These are phyloP conservation scores for Anthophora plumipes DNA, from an alignment of 2,888 invertebrate genomes.

Conservation along the genomic window DNA sequence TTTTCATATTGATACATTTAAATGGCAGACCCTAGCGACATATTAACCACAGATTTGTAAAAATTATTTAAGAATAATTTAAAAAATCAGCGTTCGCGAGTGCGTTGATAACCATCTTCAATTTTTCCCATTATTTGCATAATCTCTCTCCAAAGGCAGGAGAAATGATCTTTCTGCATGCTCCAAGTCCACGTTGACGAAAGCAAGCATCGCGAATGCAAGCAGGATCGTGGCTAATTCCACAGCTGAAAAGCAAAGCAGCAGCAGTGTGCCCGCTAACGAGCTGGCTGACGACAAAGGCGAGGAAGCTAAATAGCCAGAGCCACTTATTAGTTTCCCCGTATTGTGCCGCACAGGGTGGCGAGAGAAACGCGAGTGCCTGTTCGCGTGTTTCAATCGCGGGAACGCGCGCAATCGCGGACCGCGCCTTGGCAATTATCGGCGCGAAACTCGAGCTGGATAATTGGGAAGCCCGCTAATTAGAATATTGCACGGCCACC, in stretches of 20 bases:
- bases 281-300: conserved; percentile 36
- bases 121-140: not conserved
- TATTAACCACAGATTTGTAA: too few species aligned
- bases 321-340: conserved; percentile 43
- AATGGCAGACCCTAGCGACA: too few species aligned
- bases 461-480: conserved; percentile 81
- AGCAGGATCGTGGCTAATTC: conserved; percentile 1
- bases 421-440: conserved; percentile 76
- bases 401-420: conserved; percentile 58
- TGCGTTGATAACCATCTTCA: too few species aligned
- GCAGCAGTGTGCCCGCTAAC: conserved; percentile 27
- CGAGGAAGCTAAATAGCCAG: conserved; percentile 38
- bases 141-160: too few species aligned
- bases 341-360: not conserved
- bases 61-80: too few species aligned
- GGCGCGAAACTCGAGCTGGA: conserved; percentile 77
- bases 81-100: too few species aligned
- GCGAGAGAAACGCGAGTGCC: conserved; percentile 28
- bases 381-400: conserved; percentile 56
- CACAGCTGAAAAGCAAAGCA: conserved; percentile 1
- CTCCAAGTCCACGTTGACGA: not conserved
- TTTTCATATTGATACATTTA: too few species aligned
- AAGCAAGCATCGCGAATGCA: too few species aligned
- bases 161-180: not conserved
- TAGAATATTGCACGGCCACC: conserved; percentile 74